These are phyloP conservation scores for Sinotaia quadrata DNA, from an alignment of 2,888 invertebrate species.

Conservation along the genomic window DNA sequence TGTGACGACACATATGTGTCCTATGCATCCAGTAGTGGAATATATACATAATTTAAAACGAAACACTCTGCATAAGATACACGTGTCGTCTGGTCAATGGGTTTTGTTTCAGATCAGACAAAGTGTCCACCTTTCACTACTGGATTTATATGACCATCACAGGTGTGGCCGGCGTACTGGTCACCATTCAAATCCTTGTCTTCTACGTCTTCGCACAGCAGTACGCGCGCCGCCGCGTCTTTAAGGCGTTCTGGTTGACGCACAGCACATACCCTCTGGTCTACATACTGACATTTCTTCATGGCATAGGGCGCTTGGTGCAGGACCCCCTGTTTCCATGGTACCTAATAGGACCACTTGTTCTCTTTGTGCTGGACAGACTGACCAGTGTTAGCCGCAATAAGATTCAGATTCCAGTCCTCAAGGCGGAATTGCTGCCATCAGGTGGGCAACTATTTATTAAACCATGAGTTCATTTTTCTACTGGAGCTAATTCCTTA, in stretches of 20 bases:
- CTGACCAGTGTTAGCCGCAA: slow-evolving; percentile 76
- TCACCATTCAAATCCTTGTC: slow-evolving; percentile 74
- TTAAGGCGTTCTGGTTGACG: slow-evolving; percentile 77
- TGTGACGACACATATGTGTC: too few species aligned
- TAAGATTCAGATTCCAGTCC: slow-evolving; percentile 76
- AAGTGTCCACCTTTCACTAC: slow-evolving; percentile 77
- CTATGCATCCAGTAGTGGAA: too few species aligned
- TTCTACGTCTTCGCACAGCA: slow-evolving; percentile 77
- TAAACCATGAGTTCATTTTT: too few species aligned
- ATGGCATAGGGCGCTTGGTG: slow-evolving; percentile 77
- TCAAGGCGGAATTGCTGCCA: slow-evolving; percentile 76
- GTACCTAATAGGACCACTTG: slow-evolving; percentile 76
- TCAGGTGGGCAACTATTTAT: slow-evolving; percentile 76
- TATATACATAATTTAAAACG: too few species aligned
- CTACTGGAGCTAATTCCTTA: too few species aligned
- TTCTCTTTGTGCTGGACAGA: slow-evolving; percentile 76
- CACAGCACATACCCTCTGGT: slow-evolving; percentile 77
- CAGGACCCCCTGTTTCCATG: slow-evolving; percentile 76
- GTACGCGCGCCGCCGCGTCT: slow-evolving; percentile 75
- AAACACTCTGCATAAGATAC: too few species aligned
- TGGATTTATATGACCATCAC: slow-evolving; percentile 75
- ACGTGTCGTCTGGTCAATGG: too few species aligned
- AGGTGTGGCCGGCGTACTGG: slow-evolving; percentile 76
- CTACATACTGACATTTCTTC: slow-evolving; percentile 76
- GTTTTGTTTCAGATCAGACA: slow-evolving; percentile 76